Evolutionary conservation across 2,113 vertebrate species (phyloP).

Genomic region (Cacatua alba): DNA sequence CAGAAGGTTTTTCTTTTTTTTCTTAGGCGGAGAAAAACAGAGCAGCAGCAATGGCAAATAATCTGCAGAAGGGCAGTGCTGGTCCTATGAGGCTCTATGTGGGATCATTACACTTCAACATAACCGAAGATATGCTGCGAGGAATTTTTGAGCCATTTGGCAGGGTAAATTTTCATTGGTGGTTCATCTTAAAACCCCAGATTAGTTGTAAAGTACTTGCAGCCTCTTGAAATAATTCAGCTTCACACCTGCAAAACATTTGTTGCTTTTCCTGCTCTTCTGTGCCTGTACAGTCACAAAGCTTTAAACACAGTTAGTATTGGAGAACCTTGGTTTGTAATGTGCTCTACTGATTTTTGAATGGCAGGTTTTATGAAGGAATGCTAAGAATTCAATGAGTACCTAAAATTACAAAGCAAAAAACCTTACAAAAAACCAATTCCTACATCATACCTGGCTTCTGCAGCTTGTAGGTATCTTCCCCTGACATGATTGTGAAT

Average conservation of each 20-base stretch:
- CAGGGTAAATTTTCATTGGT: conserved; percentile 74
- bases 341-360: not conserved
- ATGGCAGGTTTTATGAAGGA: not conserved
- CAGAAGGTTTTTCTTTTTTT: not conserved
- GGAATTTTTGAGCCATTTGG: conserved; percentile 98
- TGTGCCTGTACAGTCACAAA: not conserved
- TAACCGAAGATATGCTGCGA: conserved; percentile 96
- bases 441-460: rapidly evolving
- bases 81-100: conserved; percentile 95
- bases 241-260: not conserved
- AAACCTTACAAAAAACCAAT: rapidly evolving
- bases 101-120: conserved; percentile 95
- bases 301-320: not conserved
- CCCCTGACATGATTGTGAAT: not conserved
- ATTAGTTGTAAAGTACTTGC: not conserved
- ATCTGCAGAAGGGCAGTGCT: conserved; percentile 88
- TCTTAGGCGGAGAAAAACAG: conserved; percentile 94
- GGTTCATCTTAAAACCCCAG: not conserved
- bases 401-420: not conserved
- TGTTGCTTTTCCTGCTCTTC: not conserved
- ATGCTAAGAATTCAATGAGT: not conserved
- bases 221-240: not conserved
- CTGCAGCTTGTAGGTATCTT: not conserved
- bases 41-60: conserved; percentile 94
- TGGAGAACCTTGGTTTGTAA: not conserved